Conservation (phyloP, 2,888 invertebrate species). For the Boloria euphrosyne region DNA sequence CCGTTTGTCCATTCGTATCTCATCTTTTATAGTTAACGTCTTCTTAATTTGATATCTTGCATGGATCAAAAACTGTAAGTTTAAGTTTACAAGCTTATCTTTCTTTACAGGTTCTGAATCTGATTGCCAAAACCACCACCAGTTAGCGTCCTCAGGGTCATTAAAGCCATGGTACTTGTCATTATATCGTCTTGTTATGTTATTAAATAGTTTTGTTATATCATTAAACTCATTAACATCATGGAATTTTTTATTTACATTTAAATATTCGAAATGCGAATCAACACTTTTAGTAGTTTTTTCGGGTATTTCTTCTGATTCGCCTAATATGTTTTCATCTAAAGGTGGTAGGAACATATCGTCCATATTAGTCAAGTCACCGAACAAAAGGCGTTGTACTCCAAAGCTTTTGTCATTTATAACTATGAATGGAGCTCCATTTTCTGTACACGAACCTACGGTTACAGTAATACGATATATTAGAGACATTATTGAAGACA, state of each 20-base stretch:
- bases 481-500: not conserved
- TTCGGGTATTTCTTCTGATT: conserved; percentile 20
- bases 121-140: not conserved
- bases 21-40: conserved; percentile 43
- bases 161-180: conserved; percentile 23
- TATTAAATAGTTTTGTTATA: conserved; percentile 33
- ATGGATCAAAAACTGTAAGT: conserved; percentile 48
- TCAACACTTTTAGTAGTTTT: conserved; percentile 2
- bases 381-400: conserved; percentile 35
- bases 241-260: not conserved
- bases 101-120: conserved; percentile 23
- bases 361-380: conserved; percentile 39
- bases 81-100: conserved; percentile 27
- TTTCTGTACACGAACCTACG: conserved; percentile 20
- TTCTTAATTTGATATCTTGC: conserved; percentile 49
- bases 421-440: conserved; percentile 1
- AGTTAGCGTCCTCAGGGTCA: conserved; percentile 31
- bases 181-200: conserved; percentile 27
- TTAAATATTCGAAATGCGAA: conserved; percentile 23
- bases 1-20: conserved; percentile 45
- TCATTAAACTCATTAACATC: conserved; percentile 42
- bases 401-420: conserved; percentile 38
- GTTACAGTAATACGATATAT: not conserved
- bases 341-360: conserved; percentile 37
- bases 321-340: conserved; percentile 17